A percentile compares a stretch with the other conserved stretches of the same genome.
Evolutionary conservation across 2,113 vertebrate species (phyloP).

Genomic region (Corythoichthys haematopterus): DNA sequence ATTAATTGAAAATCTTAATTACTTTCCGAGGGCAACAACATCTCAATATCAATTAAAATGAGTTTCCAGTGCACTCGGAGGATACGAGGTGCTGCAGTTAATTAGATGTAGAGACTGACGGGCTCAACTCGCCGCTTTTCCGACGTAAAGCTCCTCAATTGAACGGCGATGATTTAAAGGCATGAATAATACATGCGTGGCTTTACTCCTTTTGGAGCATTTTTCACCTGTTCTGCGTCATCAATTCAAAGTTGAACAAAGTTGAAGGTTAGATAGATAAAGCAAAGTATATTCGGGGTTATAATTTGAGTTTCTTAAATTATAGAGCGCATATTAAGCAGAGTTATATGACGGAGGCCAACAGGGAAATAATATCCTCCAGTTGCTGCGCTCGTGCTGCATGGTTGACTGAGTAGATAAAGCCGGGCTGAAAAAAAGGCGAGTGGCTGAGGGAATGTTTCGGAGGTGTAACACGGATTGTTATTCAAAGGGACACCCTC

Average conservation of each 20-base stretch:
- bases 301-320: slow-evolving; percentile 77
- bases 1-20: slow-evolving; percentile 82
- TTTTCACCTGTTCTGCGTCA: slow-evolving; percentile 59
- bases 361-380: slow-evolving; percentile 79
- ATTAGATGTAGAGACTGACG: slow-evolving; percentile 75
- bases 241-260: slow-evolving; percentile 74
- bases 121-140: slow-evolving; percentile 62
- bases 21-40: slow-evolving; percentile 80
- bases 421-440: slow-evolving; percentile 64
- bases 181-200: slow-evolving; percentile 68
- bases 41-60: slow-evolving; percentile 81
- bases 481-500: slow-evolving; percentile 74
- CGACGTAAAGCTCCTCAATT: slow-evolving; percentile 65
- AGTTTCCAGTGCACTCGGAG: slow-evolving; percentile 73
- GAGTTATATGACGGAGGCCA: slow-evolving; percentile 75
- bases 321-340: slow-evolving; percentile 78
- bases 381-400: slow-evolving; percentile 66
- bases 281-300: slow-evolving; percentile 67
- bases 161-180: slow-evolving; percentile 63
- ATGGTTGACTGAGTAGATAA: slow-evolving; percentile 77
- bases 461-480: slow-evolving; percentile 75
- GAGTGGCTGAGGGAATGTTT: slow-evolving; percentile 77
- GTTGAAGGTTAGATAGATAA: slow-evolving; percentile 76
- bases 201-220: slow-evolving; percentile 52
- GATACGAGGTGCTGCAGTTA: slow-evolving; percentile 74